Conservation (phyloP, 2,888 invertebrate genomes). For the Mongoloraphidia duomilia region DNA sequence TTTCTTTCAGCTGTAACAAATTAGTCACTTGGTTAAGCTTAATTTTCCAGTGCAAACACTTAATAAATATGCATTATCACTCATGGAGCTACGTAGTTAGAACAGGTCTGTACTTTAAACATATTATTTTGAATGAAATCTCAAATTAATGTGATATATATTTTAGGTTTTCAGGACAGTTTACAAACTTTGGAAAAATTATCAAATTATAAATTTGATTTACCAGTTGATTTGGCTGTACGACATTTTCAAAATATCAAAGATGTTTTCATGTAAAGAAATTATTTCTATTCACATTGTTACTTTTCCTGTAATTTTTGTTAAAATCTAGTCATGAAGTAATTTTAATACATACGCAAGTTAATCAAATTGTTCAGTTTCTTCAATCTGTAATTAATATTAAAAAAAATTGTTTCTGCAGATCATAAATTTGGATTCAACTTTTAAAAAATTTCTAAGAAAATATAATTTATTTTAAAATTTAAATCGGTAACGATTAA, state of each 20-base stretch:
- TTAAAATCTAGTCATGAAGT: too few species aligned
- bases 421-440: too few species aligned
- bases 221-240: conserved; percentile 93
- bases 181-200: conserved; percentile 80
- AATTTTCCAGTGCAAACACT: conserved; percentile 71
- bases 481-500: too few species aligned
- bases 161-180: conserved; percentile 84
- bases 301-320: too few species aligned
- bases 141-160: conserved; percentile 9
- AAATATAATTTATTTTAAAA: too few species aligned
- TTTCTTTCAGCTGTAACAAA: conserved; percentile 60
- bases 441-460: too few species aligned
- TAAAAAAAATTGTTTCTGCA: too few species aligned
- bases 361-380: too few species aligned
- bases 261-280: conserved; percentile 70
- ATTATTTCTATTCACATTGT: background rate
- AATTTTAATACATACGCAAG: too few species aligned
- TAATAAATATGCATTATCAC: conserved; percentile 66
- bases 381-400: too few species aligned
- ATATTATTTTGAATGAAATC: background rate
- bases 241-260: conserved; percentile 95
- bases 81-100: conserved; percentile 92
- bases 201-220: conserved; percentile 71
- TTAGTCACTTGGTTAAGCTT: conserved; percentile 89
- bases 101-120: conserved; percentile 45